These are phyloP conservation scores for Pseudomyrmex flavicornis DNA, from an alignment of 1,140 invertebrate species.

Conservation along the genomic window DNA sequence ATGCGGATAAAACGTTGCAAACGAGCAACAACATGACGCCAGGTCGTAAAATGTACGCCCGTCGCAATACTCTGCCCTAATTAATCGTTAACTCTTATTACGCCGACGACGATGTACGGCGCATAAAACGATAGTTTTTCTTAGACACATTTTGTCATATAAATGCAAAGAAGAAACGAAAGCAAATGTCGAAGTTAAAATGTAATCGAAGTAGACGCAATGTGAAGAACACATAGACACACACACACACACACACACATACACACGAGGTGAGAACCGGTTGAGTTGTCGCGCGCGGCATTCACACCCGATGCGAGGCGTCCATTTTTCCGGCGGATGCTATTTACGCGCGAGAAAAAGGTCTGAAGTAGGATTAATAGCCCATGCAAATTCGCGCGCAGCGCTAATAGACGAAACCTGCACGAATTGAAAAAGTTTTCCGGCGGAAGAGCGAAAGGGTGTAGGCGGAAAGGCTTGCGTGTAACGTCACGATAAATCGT, in stretches of 20 bases:
- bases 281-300: constrained; percentile 34
- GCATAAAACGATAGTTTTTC: not conserved
- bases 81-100: not conserved
- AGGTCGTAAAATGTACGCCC: constrained; percentile 5
- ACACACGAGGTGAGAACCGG: not conserved
- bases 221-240: too few species aligned
- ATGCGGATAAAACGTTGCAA: not conserved
- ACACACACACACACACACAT: too few species aligned
- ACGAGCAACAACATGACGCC: not conserved
- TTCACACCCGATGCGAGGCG: not conserved
- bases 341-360: constrained; percentile 33
- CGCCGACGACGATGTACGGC: not conserved
- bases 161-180: too few species aligned
- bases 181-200: too few species aligned
- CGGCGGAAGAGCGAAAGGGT: constrained; percentile 58
- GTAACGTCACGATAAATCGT: constrained; percentile 72
- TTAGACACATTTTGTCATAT: not conserved
- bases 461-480: constrained; percentile 61
- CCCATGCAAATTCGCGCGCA: constrained; percentile 65
- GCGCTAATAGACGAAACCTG: constrained; percentile 68
- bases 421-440: constrained; percentile 71
- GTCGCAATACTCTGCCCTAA: not conserved
- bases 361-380: constrained; percentile 72
- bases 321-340: constrained; percentile 54
- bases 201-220: too few species aligned